Evolutionary conservation across 2,888 invertebrate genomes (phyloP).

Genomic region (Colletes collaris): DNA sequence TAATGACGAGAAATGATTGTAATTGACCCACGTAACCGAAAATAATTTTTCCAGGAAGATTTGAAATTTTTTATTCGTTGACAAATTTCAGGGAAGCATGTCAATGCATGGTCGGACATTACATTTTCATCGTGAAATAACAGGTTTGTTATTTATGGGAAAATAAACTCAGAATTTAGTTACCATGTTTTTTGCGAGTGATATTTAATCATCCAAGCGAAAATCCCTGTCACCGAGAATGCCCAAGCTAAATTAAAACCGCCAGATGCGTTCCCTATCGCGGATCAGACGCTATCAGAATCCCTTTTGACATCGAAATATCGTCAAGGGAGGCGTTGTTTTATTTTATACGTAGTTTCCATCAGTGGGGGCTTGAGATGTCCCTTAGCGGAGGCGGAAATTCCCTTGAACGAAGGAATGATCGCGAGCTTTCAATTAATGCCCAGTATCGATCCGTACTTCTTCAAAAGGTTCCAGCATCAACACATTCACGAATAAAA

Average conservation of each 20-base stretch:
- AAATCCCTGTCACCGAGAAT: not conserved
- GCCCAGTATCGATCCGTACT: not conserved
- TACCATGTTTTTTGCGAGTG: no score
- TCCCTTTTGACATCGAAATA: conserved; percentile 4
- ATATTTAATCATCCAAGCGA: no score
- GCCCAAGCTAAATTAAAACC: not conserved
- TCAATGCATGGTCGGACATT: no score
- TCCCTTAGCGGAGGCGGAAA: not conserved
- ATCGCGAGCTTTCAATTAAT: conserved; percentile 9
- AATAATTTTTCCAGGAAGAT: no score
- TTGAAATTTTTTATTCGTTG: no score
- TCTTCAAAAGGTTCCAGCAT: not conserved
- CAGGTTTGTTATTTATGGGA: no score
- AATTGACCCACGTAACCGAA: no score
- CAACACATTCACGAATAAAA: not conserved
- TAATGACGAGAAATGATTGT: no score
- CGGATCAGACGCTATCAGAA: not conserved
- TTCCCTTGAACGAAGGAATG: not conserved
- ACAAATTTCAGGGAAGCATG: no score
- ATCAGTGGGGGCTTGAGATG: not conserved
- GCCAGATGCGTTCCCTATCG: not conserved
- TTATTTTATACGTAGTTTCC: not conserved
- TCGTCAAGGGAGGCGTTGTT: not conserved
- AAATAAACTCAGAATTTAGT: no score
- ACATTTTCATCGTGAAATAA: no score